Evolutionary conservation across 2,888 invertebrate species (phyloP), one percentile per base, ranked within the genome.

Genomic region (Crossocerus cetratus): DNA sequence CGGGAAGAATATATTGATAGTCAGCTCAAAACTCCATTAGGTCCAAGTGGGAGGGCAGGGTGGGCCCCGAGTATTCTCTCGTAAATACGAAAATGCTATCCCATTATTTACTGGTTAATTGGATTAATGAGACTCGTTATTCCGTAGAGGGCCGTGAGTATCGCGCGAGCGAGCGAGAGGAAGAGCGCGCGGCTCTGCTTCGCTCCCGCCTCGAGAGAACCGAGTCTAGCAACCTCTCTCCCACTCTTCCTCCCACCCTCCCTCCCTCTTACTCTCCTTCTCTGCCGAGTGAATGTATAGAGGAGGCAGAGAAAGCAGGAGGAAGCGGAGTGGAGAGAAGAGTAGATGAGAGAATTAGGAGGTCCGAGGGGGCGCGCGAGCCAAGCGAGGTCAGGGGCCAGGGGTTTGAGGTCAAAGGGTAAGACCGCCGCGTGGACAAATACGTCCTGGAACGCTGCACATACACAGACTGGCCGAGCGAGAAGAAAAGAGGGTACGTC

Each of bases 31-130:
- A 90, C 88, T 89, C 90, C 89, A 90, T 90, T 90, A 90, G 86
- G 86, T 85, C 85, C 82, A 32, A 32, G 32, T 32, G 32, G 32
- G 32, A 32, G 32, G 32, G 32, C 32, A 32, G 32, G 32, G 11
- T 32, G 32, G 70, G 82, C 83, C 83, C 83, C 76, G 82, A 84
- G 87, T 86, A 89, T 88, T 87, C 88, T 88, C 89, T 87, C 88
- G 89, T 90, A 90, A 90, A 90, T 90, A 89, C 89, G 89, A 89
- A 89, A 89, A 89, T 87, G 90, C 90, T 86, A 87, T 87, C 87
- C 90, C 90, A 90, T 90, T 90, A 90, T 89, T 90, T 90, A 90
- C 90, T 90, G 90, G 90, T 90, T 90, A 90, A 90, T 90, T 90
- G 90, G 90, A 90, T 90, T 90, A 90, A 90, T 90, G 90, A 90